Percentiles rank a stretch among this genome's conserved stretches.
Evolutionary conservation across 2,113 vertebrate species (phyloP).

Genomic region (Brachypodius melanocephalos): DNA sequence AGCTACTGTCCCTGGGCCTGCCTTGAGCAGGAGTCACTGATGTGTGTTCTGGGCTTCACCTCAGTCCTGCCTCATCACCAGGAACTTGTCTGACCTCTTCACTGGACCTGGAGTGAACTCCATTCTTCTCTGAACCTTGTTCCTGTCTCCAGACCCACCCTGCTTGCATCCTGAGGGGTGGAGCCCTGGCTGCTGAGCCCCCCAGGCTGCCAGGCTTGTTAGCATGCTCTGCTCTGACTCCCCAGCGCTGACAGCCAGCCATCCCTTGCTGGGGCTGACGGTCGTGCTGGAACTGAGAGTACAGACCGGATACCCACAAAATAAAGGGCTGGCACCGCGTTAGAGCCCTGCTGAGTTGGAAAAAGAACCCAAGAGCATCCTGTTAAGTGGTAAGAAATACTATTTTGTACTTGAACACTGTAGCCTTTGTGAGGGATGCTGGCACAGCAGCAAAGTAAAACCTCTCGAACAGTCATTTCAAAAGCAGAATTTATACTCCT

Average conservation of each 20-base stretch:
- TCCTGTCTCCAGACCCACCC: not conserved
- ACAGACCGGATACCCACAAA: conserved; percentile 27
- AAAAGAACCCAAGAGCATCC: conserved; percentile 58
- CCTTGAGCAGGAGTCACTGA: not conserved
- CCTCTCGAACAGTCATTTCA: conserved; percentile 11
- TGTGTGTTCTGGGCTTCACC: not conserved
- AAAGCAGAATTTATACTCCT: conserved; percentile 59
- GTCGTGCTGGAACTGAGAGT: not conserved
- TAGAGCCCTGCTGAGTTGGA: conserved; percentile 4
- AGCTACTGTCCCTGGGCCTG: not conserved
- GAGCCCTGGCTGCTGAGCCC: rapidly evolving
- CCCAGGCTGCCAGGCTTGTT: not conserved
- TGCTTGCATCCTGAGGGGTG: not conserved
- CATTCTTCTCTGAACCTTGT: not conserved
- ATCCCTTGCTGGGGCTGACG: not conserved
- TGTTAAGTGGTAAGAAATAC: conserved; percentile 56
- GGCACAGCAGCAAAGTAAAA: conserved; percentile 51
- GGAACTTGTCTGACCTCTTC: not conserved
- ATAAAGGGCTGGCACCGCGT: not conserved
- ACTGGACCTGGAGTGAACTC: not conserved
- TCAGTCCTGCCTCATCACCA: not conserved
- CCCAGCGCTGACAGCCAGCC: not conserved
- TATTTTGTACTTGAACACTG: conserved; percentile 51
- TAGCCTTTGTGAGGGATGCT: conserved; percentile 46
- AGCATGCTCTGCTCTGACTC: not conserved